Evolutionary conservation across 2,113 vertebrate species (phyloP), one percentile per base, ranked within the genome.

Genomic region (Scophthalmus maximus): DNA sequence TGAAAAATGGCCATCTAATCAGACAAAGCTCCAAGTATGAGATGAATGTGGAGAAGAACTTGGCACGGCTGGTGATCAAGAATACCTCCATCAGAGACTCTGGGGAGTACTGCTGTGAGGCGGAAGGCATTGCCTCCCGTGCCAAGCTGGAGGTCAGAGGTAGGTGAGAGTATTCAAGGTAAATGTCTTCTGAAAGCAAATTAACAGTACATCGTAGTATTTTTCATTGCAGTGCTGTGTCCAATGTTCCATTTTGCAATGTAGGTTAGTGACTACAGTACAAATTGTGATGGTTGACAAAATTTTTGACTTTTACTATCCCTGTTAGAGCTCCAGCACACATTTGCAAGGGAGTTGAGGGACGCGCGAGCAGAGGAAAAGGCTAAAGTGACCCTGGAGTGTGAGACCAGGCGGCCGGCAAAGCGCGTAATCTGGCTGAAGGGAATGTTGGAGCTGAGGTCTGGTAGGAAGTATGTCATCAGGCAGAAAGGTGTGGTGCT

Each of bases 81-180:
- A 92, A 93, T 0, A 83, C 90, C 61, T 92, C 89, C 0, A 83
- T 93, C 59, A 95, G 91, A 82, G 97, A 99, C 76, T 93, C 95
- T 0, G 97, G 96, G 12, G 94, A 95, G 18, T 98, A 99, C 76
- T 92, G 93, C 0, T 99, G 97, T 68, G 94, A 97, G 88, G 93
- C 94, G 0, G 94, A 95, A 3, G 89, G 79, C 8, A 87, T 94
- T 9, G 94, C 91, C 73, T 96, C 95, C 0, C 93, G 93, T 9
- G 96, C 96, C 53, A 94, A 57, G 3, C 68, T 99, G 73, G 92
- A 77, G 0, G 94, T 99, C 78, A 93, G 95, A 95, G 97, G 97
- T 97, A 84, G 79, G 86, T 1, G 52, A 42, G 58, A 9, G n/a
- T 10, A 34, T 36, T 53, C 5, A 8, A 50, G 49, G 8, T 58